Evolutionary conservation across 2,113 vertebrate genomes (phyloP), one percentile per base, ranked within the genome.

Genomic region (Sisor rabdophorus): DNA sequence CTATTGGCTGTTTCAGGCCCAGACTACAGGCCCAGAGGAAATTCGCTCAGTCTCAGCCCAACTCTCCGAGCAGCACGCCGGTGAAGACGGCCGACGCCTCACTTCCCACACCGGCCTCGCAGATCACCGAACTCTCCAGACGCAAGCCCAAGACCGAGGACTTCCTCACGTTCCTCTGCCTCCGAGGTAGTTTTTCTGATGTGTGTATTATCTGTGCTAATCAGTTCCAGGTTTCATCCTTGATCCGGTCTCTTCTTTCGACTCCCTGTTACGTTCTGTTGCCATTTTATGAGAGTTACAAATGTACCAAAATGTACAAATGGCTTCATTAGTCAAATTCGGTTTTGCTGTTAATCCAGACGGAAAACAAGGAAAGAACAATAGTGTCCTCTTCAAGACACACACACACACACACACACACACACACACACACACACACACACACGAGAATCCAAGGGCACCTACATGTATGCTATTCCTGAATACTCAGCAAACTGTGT

Each of bases 91-190:
- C 93, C 75, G 97, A 99, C 84, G 89, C 93, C 22, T 87, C 92
- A 83, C 93, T 95, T 87, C 93, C 95, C 86, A 87, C 93, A 68
- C 93, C 94, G 76, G 92, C 92, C 80, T 93, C 94, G 76, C 95
- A 95, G 75, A 96, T 99, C 84, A 95, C 95, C 83, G 97, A 99
- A 91, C 94, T 99, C 92, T 97, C 96, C 84, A 93, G 95, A 87
- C 93, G 96, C 90, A 98, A 98, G 87, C 97, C 97, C 89, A 99
- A 99, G 92, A 99, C 97, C 17, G 97, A 99, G 92, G 97, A 99
- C 92, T 99, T 99, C 88, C 96, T 99, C 86, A 99, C 97, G 71
- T 99, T 98, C 91, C 95, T 99, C 90, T 99, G 97, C 91, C 96
- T 99, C 88, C 92, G 97, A 97, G 97, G 97, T 99, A 92, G 9